A percentile compares a stretch with the other conserved stretches of the same genome.
These are phyloP conservation scores for Macquaria ambigua DNA, from an alignment of 2,113 vertebrate genomes.

Conservation along the genomic window DNA sequence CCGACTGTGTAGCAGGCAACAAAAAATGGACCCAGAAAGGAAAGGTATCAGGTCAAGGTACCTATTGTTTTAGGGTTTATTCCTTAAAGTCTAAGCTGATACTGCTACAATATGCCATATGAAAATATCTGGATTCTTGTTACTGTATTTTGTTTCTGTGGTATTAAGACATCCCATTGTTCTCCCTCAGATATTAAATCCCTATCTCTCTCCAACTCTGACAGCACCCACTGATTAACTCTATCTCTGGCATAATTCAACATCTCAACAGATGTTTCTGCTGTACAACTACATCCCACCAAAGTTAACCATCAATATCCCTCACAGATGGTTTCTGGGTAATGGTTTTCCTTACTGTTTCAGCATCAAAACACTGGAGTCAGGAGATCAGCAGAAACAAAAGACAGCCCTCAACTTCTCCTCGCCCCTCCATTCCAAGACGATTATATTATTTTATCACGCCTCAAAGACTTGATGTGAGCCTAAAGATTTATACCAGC, in stretches of 20 bases:
- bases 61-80: not conserved
- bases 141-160: not conserved
- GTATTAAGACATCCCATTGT: not conserved
- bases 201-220: not conserved
- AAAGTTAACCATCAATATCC: constrained; percentile 29
- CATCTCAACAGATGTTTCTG: not conserved
- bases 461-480: constrained; percentile 60
- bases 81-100: not conserved
- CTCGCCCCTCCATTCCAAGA: constrained; percentile 42
- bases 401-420: constrained; percentile 32
- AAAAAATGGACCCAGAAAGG: not conserved
- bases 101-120: not conserved
- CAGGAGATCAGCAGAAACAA: constrained; percentile 68
- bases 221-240: not conserved
- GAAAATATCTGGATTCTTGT: not conserved
- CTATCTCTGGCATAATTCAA: not conserved
- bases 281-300: not conserved
- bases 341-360: constrained; percentile 26
- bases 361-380: constrained; percentile 49
- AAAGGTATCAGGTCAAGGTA: not conserved
- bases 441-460: constrained; percentile 69
- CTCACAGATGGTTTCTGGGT: constrained; percentile 39
- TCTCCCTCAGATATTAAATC: not conserved
- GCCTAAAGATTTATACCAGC: constrained; percentile 73
- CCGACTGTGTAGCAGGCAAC: not conserved